phyloP scores from a whole-genome alignment of 92 coral and sea anemone species.

The Porites evermanni region DNA sequence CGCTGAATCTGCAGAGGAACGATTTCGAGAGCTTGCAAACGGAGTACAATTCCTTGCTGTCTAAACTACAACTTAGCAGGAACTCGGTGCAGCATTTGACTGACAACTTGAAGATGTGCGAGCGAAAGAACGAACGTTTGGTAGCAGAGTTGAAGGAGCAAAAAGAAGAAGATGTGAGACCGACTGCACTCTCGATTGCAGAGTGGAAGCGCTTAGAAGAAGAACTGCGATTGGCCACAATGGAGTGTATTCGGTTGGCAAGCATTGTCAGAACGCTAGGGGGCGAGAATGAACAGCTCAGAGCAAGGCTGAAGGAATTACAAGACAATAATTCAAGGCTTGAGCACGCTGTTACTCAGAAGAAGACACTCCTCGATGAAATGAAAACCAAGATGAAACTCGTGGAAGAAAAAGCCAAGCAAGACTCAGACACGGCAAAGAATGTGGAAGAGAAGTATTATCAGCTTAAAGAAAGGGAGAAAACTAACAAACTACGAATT shows the following conservation, averaged over 20 bases:
- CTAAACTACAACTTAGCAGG: conserved; percentile 82
- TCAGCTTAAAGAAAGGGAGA: conserved; percentile 50
- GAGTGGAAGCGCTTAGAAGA: conserved; percentile 85
- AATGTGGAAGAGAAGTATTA: conserved; percentile 60
- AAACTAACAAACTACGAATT: conserved; percentile 35
- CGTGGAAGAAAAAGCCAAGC: conserved; percentile 67
- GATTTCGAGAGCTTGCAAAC: conserved; percentile 80
- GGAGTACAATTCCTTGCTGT: conserved; percentile 79
- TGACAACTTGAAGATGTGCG: conserved; percentile 78
- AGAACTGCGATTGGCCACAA: conserved; percentile 73
- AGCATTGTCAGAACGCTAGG: conserved; percentile 77
- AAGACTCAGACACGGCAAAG: conserved; percentile 39
- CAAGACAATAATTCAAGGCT: conserved; percentile 75
- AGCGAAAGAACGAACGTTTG: conserved; percentile 79
- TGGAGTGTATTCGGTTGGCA: conserved; percentile 87
- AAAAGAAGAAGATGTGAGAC: conserved; percentile 55
- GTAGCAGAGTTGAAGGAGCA: conserved; percentile 60
- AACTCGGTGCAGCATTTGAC: conserved; percentile 88
- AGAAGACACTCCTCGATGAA: conserved; percentile 89
- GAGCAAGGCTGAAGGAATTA: conserved; percentile 69
- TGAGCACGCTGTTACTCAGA: conserved; percentile 84
- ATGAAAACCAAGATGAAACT: conserved; percentile 79
- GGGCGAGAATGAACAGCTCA: conserved; percentile 80
- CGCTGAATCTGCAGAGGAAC: conserved; percentile 73
- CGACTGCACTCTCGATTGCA: conserved; percentile 38